These are phyloP conservation scores for Pinna nobilis DNA, from an alignment of 1,140 invertebrate genomes.

Conservation along the genomic window DNA sequence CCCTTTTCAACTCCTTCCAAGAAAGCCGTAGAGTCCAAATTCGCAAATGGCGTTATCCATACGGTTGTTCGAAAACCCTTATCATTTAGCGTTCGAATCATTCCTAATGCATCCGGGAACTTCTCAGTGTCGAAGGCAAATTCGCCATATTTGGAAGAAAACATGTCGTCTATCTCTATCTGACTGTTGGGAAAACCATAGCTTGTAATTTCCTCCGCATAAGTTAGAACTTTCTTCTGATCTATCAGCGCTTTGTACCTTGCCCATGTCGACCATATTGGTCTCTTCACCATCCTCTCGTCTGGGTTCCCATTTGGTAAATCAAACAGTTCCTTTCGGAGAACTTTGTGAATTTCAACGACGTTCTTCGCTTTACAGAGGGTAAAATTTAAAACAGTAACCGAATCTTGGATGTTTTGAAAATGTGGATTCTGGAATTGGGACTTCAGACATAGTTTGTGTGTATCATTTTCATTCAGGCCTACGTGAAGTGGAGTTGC, in stretches of 20 bases:
- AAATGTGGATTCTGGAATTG: slow-evolving; percentile 17
- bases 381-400: slow-evolving; percentile 42
- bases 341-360: slow-evolving; percentile 39
- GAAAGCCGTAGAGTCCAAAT: slow-evolving; percentile 49
- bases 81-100: slow-evolving; percentile 78
- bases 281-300: slow-evolving; percentile 82
- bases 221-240: slow-evolving; percentile 80
- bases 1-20: slow-evolving; percentile 33
- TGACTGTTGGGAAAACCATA: slow-evolving; percentile 85
- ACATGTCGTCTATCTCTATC: slow-evolving; percentile 93
- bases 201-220: slow-evolving; percentile 82
- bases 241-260: slow-evolving; percentile 82
- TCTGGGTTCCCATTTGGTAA: slow-evolving; percentile 78
- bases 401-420: slow-evolving; percentile 56
- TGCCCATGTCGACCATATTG: slow-evolving; percentile 95
- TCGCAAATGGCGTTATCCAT: slow-evolving; percentile 91
- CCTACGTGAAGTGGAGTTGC: slow-evolving; percentile 60
- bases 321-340: slow-evolving; percentile 39
- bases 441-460: slow-evolving; percentile 32
- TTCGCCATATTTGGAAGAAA: slow-evolving; percentile 91
- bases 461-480: slow-evolving; percentile 39
- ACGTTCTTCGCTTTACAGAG: slow-evolving; percentile 53
- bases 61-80: slow-evolving; percentile 85
- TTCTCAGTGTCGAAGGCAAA: slow-evolving; percentile 82
- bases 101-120: slow-evolving; percentile 83